phyloP scores from a whole-genome alignment of 2,888 invertebrate genomes.

The Thymelicus lineola region DNA sequence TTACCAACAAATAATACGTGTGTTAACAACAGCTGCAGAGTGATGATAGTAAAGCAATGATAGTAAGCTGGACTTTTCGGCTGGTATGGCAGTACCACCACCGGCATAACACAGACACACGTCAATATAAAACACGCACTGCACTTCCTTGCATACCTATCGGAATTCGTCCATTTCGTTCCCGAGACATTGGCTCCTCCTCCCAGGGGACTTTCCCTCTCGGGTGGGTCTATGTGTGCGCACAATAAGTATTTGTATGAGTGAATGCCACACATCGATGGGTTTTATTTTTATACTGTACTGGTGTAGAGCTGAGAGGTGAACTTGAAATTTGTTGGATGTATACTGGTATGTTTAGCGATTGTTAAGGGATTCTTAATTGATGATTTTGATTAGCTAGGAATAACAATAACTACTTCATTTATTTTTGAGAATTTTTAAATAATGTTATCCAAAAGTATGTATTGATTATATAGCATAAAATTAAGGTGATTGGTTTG shows the following conservation, averaged over 20 bases:
- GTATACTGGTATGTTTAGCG: neutral
- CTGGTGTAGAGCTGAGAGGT: slow-evolving; percentile 49
- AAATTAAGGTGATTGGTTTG: too few relatives aligned
- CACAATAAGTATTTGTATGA: slow-evolving; percentile 49
- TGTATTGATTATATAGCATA: neutral
- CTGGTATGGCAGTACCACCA: too few relatives aligned
- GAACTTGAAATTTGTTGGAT: slow-evolving; percentile 64
- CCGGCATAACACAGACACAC: slow-evolving; percentile 53
- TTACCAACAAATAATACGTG: too few relatives aligned
- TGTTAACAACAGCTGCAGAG: too few relatives aligned
- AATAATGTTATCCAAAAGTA: neutral
- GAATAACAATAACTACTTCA: neutral
- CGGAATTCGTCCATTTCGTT: slow-evolving; percentile 77
- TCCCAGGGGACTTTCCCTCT: slow-evolving; percentile 84
- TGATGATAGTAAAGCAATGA: too few relatives aligned
- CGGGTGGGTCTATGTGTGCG: slow-evolving; percentile 57
- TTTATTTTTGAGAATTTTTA: neutral
- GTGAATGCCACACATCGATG: slow-evolving; percentile 55
- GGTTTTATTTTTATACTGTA: slow-evolving; percentile 67
- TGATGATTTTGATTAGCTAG: too few relatives aligned
- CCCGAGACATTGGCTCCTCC: slow-evolving; percentile 81
- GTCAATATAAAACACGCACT: slow-evolving; percentile 57
- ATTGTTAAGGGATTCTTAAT: neutral
- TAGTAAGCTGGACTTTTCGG: too few relatives aligned
- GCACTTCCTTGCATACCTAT: slow-evolving; percentile 82